phyloP scores from a whole-genome alignment of 2,797 vertebrate species.

The Meda fulgida region DNA sequence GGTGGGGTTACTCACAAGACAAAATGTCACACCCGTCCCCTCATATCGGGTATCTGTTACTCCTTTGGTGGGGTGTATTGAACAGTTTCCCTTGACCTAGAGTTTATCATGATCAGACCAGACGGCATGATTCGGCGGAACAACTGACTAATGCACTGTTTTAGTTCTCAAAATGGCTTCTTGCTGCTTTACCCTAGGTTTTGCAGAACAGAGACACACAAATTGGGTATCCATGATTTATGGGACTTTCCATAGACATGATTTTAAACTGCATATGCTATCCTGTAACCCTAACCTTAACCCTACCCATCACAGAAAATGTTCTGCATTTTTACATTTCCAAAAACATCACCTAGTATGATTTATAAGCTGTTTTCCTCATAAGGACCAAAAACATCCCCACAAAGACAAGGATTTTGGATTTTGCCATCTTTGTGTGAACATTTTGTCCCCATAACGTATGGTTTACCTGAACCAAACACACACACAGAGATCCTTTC shows the following conservation, averaged over 20 bases:
- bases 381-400: not conserved
- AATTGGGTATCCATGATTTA: conserved; percentile 59
- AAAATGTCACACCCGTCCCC: not conserved
- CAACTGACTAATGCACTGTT: conserved; percentile 12
- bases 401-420: not conserved
- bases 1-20: not conserved
- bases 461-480: not conserved
- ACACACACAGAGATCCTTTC: not conserved
- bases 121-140: not conserved
- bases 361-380: not conserved
- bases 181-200: conserved; percentile 4
- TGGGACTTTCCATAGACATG: not conserved
- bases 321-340: not conserved
- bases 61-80: not conserved
- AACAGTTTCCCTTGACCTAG: not conserved
- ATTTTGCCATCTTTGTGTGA: not conserved
- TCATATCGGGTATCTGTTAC: not conserved
- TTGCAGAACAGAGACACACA: not conserved
- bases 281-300: not conserved
- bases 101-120: conserved; percentile 5
- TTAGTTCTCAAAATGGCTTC: conserved; percentile 42
- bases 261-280: not conserved
- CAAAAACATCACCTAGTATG: not conserved
- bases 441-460: not conserved
- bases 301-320: not conserved